Evolutionary conservation across 2,113 vertebrate species (phyloP).

Genomic region (Lonchura striata): DNA sequence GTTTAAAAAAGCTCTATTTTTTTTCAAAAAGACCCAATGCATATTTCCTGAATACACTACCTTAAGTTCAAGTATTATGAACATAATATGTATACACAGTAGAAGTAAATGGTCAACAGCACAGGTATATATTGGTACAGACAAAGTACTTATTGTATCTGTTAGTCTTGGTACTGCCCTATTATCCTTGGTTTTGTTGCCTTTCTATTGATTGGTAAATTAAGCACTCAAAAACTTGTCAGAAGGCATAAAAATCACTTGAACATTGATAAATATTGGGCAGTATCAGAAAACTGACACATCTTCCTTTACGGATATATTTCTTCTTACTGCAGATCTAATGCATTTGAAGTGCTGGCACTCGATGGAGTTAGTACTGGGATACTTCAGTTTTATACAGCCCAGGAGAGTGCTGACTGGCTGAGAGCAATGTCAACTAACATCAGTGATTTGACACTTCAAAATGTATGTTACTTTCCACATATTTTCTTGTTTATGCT

Average conservation of each 20-base stretch:
- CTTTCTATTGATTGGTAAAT: background rate
- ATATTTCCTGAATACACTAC: background rate
- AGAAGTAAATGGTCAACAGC: background rate
- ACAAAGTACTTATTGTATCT: background rate
- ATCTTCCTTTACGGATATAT: constrained; percentile 31
- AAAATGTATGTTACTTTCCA: constrained; percentile 82
- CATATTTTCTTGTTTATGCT: background rate
- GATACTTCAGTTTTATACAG: constrained; percentile 88
- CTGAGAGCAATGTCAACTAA: constrained; percentile 89
- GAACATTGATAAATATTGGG: background rate
- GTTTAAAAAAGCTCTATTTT: background rate
- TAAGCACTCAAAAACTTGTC: background rate
- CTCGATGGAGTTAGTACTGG: constrained; percentile 84
- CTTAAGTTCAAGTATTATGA: background rate
- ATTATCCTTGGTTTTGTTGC: background rate
- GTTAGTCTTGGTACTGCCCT: background rate
- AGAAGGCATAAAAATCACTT: background rate
- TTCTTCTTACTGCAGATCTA: constrained; percentile 78
- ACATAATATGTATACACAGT: background rate
- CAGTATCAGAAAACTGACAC: background rate
- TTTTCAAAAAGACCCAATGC: background rate
- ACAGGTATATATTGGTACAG: background rate
- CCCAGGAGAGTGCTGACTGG: constrained; percentile 91
- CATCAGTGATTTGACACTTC: constrained; percentile 85
- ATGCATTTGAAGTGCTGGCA: constrained; percentile 89